phyloP scores from a whole-genome alignment of 53 echinoderm and acorn worm genomes.

The Stichopus horrens region DNA sequence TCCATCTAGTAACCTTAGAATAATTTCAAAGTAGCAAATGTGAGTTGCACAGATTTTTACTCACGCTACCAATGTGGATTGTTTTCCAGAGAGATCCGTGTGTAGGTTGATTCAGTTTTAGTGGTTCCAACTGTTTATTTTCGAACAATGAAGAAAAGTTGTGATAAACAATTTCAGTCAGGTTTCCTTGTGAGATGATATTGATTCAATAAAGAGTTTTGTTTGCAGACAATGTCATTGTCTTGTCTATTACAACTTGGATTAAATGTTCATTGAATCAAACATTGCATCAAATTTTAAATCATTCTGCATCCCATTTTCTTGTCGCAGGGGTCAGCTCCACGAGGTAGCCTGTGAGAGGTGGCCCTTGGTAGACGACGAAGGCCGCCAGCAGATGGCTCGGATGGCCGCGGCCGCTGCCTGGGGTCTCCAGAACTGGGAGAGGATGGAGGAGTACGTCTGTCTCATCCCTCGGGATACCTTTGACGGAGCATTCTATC shows the following conservation, averaged over 20 bases:
- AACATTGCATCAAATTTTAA: no score
- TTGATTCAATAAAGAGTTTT: no score
- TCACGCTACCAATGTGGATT: background rate
- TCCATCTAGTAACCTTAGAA: background rate
- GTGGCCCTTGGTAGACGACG: conserved; percentile 85
- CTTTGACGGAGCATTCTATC: conserved; percentile 94
- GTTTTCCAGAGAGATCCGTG: no score
- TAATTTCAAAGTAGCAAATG: background rate
- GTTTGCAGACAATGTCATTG: no score
- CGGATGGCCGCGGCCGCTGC: conserved; percentile 96
- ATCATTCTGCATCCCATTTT: background rate
- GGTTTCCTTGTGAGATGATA: no score
- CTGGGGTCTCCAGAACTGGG: conserved; percentile 97
- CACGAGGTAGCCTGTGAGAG: conserved; percentile 83
- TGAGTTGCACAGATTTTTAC: background rate
- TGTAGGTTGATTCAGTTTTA: no score
- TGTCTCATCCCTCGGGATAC: conserved; percentile 92
- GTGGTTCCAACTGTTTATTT: no score
- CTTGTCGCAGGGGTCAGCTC: conserved; percentile 71
- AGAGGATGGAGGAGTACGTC: conserved; percentile 97
- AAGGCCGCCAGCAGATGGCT: conserved; percentile 86
- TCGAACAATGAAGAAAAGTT: no score
- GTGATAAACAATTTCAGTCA: no score
- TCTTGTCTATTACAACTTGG: no score
- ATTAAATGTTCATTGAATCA: no score